phyloP scores from a whole-genome alignment of 2,797 vertebrate species.

The Hyperoplus lanceolatus region DNA sequence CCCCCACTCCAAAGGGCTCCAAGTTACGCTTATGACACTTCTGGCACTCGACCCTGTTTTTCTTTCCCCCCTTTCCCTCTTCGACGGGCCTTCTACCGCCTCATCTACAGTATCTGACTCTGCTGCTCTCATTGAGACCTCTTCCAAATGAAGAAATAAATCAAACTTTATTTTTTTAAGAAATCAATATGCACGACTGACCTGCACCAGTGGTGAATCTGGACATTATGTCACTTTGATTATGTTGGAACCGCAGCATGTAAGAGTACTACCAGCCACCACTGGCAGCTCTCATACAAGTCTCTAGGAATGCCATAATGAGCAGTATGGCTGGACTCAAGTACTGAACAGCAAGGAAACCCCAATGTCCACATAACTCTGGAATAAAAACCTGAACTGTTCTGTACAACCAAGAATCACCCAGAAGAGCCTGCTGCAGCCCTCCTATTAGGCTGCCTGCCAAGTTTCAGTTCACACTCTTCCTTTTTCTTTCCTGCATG shows the following conservation, averaged over 20 bases:
- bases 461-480: conserved; percentile 12
- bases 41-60: conserved; percentile 30
- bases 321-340: conserved; percentile 51
- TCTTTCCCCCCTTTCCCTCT: conserved; percentile 7
- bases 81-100: conserved; percentile 26
- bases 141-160: conserved; percentile 38
- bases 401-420: conserved; percentile 17
- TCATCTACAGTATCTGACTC: conserved; percentile 35
- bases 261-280: conserved; percentile 19
- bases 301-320: conserved; percentile 52
- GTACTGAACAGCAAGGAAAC: conserved; percentile 57
- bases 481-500: conserved; percentile 44
- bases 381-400: conserved; percentile 15
- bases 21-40: conserved; percentile 42
- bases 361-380: conserved; percentile 44
- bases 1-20: conserved; percentile 40
- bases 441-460: background rate
- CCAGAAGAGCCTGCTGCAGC: conserved; percentile 6
- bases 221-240: conserved; percentile 20
- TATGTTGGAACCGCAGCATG: conserved; percentile 50
- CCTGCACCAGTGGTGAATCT: conserved; percentile 6
- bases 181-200: conserved; percentile 34
- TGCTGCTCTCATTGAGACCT: conserved; percentile 25
- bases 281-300: conserved; percentile 36
- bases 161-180: background rate